These are phyloP conservation scores for Sander lucioperca DNA, from an alignment of 2,113 vertebrate species.

Conservation along the genomic window DNA sequence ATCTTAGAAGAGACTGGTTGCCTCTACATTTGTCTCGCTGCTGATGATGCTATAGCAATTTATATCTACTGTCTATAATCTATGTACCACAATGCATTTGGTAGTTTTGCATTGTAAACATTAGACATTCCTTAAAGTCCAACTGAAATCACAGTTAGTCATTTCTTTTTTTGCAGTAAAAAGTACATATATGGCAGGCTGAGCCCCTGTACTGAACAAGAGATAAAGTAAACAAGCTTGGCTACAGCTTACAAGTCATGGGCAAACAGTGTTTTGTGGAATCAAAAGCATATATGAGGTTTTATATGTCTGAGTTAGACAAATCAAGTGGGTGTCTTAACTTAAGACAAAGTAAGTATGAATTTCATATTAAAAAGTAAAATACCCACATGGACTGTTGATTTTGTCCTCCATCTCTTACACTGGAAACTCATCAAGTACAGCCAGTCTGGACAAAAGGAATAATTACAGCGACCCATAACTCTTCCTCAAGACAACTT, in stretches of 20 bases:
- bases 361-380: neutral
- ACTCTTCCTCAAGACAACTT: too few species aligned
- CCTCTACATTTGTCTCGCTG: conserved; percentile 7
- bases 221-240: neutral
- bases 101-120: neutral
- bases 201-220: neutral
- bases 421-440: neutral
- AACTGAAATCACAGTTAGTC: too few species aligned
- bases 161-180: neutral
- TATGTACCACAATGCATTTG: neutral
- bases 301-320: neutral
- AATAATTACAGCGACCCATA: too few species aligned
- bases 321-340: neutral
- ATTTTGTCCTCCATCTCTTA: too few species aligned
- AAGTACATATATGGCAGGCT: neutral
- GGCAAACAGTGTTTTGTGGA: neutral
- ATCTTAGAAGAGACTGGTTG: neutral
- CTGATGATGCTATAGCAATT: neutral
- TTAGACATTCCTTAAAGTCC: neutral
- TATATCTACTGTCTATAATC: neutral
- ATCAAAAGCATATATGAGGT: neutral
- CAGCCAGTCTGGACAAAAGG: neutral
- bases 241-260: neutral
- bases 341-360: neutral
- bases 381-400: neutral